Percentiles rank a stretch among this genome's conserved stretches.
Evolutionary conservation across 1,140 invertebrate genomes (phyloP).

Genomic region (Papilio machaon): DNA sequence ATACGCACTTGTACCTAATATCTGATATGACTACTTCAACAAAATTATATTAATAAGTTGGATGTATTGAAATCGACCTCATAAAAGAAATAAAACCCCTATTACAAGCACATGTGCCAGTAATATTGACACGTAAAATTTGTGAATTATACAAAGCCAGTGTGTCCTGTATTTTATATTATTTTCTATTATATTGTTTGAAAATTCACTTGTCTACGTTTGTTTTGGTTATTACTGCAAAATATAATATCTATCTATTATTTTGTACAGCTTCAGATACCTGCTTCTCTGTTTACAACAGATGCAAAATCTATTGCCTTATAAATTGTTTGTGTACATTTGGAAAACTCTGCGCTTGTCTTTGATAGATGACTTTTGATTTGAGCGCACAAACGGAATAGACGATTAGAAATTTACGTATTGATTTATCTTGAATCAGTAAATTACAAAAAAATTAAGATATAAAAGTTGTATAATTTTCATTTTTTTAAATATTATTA

Average conservation of each 20-base stretch:
- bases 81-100: slow-evolving; percentile 23
- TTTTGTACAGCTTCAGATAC: background rate
- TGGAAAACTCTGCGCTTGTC: slow-evolving; percentile 19
- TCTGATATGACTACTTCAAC: slow-evolving; percentile 9
- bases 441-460: background rate
- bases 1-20: slow-evolving; percentile 13
- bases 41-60: slow-evolving; percentile 24
- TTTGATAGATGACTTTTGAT: slow-evolving; percentile 28
- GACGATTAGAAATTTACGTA: background rate
- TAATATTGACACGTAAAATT: slow-evolving; percentile 16
- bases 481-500: background rate
- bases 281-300: slow-evolving; percentile 2
- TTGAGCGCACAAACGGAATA: slow-evolving; percentile 2
- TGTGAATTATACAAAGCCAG: background rate
- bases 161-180: background rate
- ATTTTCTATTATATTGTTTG: slow-evolving; percentile 2
- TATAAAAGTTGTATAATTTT: background rate
- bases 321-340: slow-evolving; percentile 13
- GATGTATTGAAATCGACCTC: slow-evolving; percentile 22
- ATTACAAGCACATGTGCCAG: slow-evolving; percentile 21
- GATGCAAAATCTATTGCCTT: slow-evolving; percentile 20
- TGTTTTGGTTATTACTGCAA: no score
- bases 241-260: background rate
- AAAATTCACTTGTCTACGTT: no score
- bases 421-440: background rate